Percentiles rank a stretch among this genome's conserved stretches.
These are phyloP conservation scores for Xenopus borealis DNA, from an alignment of 2,113 vertebrate species.

Conservation along the genomic window DNA sequence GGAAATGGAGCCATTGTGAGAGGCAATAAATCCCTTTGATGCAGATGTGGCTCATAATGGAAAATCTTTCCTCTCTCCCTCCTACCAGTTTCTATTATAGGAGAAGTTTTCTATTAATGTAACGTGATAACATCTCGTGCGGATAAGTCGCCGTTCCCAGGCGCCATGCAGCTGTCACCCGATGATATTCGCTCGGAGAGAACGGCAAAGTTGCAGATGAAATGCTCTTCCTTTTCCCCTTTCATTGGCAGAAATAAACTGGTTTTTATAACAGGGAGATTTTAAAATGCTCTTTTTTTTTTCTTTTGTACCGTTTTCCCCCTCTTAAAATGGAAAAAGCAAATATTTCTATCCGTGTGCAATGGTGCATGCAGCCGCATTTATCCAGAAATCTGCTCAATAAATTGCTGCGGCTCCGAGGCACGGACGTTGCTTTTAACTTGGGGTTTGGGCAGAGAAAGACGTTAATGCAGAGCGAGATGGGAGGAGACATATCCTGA, in stretches of 20 bases:
- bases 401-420: too few relatives aligned
- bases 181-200: constrained; percentile 56
- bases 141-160: constrained; percentile 49
- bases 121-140: constrained; percentile 49
- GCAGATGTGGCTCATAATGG: constrained; percentile 52
- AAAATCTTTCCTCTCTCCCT: constrained; percentile 53
- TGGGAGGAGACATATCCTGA: too few relatives aligned
- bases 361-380: too few relatives aligned
- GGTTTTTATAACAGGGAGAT: too few relatives aligned
- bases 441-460: too few relatives aligned
- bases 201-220: constrained; percentile 48
- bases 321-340: too few relatives aligned
- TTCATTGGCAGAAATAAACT: constrained; percentile 19
- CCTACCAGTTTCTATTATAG: constrained; percentile 61
- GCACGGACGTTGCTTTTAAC: too few relatives aligned
- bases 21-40: constrained; percentile 57
- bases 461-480: too few relatives aligned
- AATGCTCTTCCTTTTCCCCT: constrained; percentile 16
- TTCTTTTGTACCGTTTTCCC: too few relatives aligned
- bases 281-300: too few relatives aligned
- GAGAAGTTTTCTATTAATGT: constrained; percentile 58
- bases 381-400: too few relatives aligned
- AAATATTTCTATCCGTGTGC: too few relatives aligned
- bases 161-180: constrained; percentile 54
- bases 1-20: constrained; percentile 50